Conservation (phyloP, 2,797 vertebrate species). For the Mormyrus hasselquistii region DNA sequence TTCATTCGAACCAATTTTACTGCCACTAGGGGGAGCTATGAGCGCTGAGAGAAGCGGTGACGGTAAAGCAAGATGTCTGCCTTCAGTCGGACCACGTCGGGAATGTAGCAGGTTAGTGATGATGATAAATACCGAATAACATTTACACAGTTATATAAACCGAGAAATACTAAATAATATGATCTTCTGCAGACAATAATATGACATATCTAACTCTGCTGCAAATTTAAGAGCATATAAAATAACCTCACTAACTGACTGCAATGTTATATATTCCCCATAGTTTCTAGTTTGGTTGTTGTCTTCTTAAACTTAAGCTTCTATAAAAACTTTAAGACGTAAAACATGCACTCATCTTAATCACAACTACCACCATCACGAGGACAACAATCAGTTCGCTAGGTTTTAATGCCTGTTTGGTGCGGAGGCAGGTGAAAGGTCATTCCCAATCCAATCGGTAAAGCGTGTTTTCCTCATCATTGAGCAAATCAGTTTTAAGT, state of each 20-base stretch:
- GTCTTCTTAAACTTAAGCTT: neutral
- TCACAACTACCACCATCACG: neutral
- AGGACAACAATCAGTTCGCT: neutral
- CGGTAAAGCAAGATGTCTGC: neutral
- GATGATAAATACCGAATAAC: neutral
- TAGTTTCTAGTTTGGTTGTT: neutral
- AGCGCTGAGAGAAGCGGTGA: neutral
- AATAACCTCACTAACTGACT: neutral
- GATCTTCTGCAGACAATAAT: neutral
- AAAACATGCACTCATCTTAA: neutral
- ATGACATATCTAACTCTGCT: neutral
- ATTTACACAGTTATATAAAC: neutral
- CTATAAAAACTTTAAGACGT: neutral
- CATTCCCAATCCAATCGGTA: neutral
- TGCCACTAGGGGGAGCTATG: neutral
- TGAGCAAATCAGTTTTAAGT: neutral
- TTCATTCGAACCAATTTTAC: neutral
- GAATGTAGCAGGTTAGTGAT: neutral
- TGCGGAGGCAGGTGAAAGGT: neutral
- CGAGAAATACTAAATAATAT: neutral
- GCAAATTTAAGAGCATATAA: neutral
- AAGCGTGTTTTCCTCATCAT: neutral
- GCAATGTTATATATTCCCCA: neutral
- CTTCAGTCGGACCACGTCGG: neutral
- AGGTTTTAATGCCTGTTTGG: neutral